Evolutionary conservation across 2,113 vertebrate genomes (phyloP).

Genomic region (Cynopterus brachyotis): DNA sequence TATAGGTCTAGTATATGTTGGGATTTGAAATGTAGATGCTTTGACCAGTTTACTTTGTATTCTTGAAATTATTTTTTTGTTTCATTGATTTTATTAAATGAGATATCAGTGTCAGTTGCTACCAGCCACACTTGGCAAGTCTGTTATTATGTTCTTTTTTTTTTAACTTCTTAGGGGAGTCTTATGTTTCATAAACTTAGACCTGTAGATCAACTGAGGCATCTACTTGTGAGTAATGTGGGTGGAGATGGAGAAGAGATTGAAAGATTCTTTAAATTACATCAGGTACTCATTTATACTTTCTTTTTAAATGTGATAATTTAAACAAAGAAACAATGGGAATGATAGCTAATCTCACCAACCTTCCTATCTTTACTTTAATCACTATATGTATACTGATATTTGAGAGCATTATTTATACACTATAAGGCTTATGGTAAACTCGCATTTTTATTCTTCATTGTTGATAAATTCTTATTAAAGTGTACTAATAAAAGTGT

Average conservation of each 20-base stretch:
- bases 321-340: background rate
- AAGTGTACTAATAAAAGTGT: background rate
- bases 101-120: background rate
- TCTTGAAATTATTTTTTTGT: background rate
- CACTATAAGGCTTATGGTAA: background rate
- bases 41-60: background rate
- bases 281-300: constrained; percentile 87
- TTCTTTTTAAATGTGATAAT: background rate
- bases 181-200: constrained; percentile 97
- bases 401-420: background rate
- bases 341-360: background rate
- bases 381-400: background rate
- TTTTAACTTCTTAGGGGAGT: constrained; percentile 88
- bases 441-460: background rate
- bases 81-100: constrained; percentile 3
- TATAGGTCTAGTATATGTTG: background rate
- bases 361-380: background rate
- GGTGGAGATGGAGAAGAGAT: constrained; percentile 97
- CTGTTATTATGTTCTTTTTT: background rate
- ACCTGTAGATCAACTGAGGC: constrained; percentile 95
- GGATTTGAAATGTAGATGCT: background rate
- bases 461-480: constrained; percentile 26
- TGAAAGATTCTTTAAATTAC: constrained; percentile 97
- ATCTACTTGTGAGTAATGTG: constrained; percentile 94
- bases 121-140: background rate